phyloP scores from a whole-genome alignment of 2,888 invertebrate genomes.

The Hedychridium roseum region DNA sequence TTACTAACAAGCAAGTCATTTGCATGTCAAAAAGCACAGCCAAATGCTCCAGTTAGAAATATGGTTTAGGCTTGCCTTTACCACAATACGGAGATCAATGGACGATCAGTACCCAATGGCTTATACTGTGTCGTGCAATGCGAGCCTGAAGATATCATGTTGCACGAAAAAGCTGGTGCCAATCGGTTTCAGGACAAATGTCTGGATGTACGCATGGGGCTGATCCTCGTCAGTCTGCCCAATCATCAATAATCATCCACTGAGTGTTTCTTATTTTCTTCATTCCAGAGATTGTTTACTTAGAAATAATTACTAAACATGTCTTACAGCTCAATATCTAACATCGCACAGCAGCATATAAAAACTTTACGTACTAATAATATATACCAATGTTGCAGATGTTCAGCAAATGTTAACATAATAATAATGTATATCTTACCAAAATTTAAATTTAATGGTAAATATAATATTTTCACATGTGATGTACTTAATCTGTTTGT shows the following conservation, averaged over 20 bases:
- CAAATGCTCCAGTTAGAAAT: conserved; percentile 25
- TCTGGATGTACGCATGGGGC: conserved; percentile 92
- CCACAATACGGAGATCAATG: conserved; percentile 49
- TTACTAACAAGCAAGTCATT: conserved; percentile 30
- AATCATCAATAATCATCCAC: conserved; percentile 62
- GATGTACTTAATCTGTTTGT: not conserved
- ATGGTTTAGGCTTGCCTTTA: conserved; percentile 49
- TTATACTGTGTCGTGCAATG: conserved; percentile 82
- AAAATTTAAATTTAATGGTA: too few species aligned
- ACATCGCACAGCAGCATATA: conserved; percentile 46
- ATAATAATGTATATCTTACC: too few species aligned
- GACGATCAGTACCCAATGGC: conserved; percentile 52
- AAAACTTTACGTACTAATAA: too few species aligned
- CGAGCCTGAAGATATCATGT: conserved; percentile 94
- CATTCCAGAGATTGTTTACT: conserved; percentile 46
- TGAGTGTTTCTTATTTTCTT: conserved; percentile 49
- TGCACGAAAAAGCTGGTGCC: conserved; percentile 91
- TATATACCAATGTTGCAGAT: too few species aligned
- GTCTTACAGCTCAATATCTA: conserved; percentile 44
- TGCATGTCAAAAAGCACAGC: conserved; percentile 29
- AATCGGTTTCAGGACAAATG: conserved; percentile 90
- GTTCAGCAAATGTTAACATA: too few species aligned
- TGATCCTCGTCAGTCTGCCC: conserved; percentile 93
- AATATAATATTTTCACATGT: not conserved
- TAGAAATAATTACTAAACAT: conserved; percentile 49